phyloP scores from a whole-genome alignment of 2,113 vertebrate genomes.

The Oryzias curvinotus region DNA sequence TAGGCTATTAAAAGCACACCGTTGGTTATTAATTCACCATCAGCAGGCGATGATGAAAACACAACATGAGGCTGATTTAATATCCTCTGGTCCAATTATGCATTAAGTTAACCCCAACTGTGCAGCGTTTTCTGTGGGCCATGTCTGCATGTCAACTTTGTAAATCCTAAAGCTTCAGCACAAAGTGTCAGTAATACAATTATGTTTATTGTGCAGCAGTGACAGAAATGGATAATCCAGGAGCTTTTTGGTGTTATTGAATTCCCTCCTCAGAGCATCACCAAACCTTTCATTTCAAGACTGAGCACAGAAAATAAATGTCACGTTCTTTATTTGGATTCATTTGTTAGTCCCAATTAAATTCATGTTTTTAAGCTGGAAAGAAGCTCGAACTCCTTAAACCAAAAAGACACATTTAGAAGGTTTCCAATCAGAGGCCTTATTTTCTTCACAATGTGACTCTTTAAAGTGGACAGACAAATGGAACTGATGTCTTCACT shows the following conservation, averaged over 20 bases:
- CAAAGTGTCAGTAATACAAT: constrained; percentile 34
- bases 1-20: constrained; percentile 26
- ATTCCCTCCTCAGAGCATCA: constrained; percentile 35
- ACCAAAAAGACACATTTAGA: constrained; percentile 1
- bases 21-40: constrained; percentile 54
- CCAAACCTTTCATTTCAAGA: constrained; percentile 4
- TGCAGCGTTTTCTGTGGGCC: constrained; percentile 5
- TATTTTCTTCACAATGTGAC: constrained; percentile 7
- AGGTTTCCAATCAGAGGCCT: constrained; percentile 14
- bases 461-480: constrained; percentile 19
- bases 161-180: constrained; percentile 22
- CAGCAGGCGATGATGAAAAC: constrained; percentile 64
- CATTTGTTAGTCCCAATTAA: background rate
- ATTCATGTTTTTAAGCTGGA: background rate
- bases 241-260: constrained; percentile 39
- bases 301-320: background rate
- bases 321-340: background rate
- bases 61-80: constrained; percentile 65
- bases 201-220: constrained; percentile 35
- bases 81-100: constrained; percentile 53
- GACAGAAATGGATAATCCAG: constrained; percentile 54
- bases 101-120: constrained; percentile 27
- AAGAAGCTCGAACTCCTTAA: background rate
- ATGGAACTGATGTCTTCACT: constrained; percentile 6
- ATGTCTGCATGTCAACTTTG: constrained; percentile 18